Evolutionary conservation across 2,888 invertebrate genomes (phyloP), one percentile per base, ranked within the genome.

Genomic region (Cryptophagus acutangulus): DNA sequence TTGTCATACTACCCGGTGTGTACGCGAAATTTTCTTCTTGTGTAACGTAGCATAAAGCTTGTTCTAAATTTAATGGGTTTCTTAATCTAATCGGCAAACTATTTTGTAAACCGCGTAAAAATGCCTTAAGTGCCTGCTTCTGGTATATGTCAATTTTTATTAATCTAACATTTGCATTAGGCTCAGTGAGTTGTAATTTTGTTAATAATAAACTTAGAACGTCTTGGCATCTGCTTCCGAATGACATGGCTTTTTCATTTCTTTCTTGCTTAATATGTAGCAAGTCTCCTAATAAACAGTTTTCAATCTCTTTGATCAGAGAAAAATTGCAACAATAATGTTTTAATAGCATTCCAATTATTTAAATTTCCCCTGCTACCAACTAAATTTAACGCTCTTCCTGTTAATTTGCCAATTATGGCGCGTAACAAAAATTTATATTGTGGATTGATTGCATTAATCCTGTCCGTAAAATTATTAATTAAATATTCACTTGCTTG

Each of bases 11-110:
- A 31, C 12, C 16, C 16, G 13, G 31, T 16, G 31, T 16, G 12
- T 31, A 31, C n/a, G 31, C 3, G 12, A 31, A 31, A 31, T 31
- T 31, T 31, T 31, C 31, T 31, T 31, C 31, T 15, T 15, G 4
- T 31, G 2, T 31, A 31, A 31, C 31, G 16, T 5, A 15, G 12
- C 31, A 14, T 15, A 31, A 15, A 15, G 31, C 31, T 15, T 31
- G 15, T 13, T 31, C 31, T 31, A 31, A 31, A 31, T 31, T 31
- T 15, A 3, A 4, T 5, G 31, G 31, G 15, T 31, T 31, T 31
- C 31, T 31, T 15, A 31, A 31, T 10, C 31, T 8, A 31, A 31
- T 31, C 3, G 31, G 15, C 16, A 31, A 15, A 31, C n/a, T 31
- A 6, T 31, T 31, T 15, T 31, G 31, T 13, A 31, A 15, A 5